Conservation (phyloP, 2,113 vertebrate species). For the Neolamprologus fasciatus region DNA sequence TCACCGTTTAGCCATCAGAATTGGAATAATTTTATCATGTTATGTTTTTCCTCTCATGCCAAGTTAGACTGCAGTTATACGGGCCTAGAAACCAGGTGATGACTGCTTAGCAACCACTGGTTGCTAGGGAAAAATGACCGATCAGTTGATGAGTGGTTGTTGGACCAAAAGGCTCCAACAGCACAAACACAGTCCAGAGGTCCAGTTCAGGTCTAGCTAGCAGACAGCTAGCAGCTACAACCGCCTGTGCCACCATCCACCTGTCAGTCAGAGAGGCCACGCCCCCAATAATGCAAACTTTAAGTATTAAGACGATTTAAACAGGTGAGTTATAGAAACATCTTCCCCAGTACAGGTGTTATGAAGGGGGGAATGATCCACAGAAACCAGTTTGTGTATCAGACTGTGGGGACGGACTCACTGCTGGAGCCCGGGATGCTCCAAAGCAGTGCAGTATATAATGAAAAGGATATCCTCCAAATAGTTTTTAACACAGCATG, state of each 20-base stretch:
- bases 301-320: neutral
- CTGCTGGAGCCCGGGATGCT: neutral
- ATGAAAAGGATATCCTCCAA: neutral
- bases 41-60: neutral
- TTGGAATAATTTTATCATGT: neutral
- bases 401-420: fast-evolving
- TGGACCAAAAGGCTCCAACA: neutral
- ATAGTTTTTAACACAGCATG: neutral
- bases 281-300: neutral
- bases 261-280: neutral
- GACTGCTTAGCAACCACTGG: neutral
- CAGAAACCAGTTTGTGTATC: neutral
- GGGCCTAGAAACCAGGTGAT: neutral
- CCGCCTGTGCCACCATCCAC: neutral
- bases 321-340: neutral
- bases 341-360: fast-evolving
- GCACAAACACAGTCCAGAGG: neutral
- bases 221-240: neutral
- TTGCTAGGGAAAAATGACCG: neutral
- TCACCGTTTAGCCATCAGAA: neutral
- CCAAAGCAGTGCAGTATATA: neutral
- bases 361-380: fast-evolving
- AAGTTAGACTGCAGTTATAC: neutral
- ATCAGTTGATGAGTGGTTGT: neutral
- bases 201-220: neutral